Percentiles rank a stretch among this genome's conserved stretches.
Evolutionary conservation across 2,888 invertebrate genomes (phyloP).

Genomic region (Atrina japonica): DNA sequence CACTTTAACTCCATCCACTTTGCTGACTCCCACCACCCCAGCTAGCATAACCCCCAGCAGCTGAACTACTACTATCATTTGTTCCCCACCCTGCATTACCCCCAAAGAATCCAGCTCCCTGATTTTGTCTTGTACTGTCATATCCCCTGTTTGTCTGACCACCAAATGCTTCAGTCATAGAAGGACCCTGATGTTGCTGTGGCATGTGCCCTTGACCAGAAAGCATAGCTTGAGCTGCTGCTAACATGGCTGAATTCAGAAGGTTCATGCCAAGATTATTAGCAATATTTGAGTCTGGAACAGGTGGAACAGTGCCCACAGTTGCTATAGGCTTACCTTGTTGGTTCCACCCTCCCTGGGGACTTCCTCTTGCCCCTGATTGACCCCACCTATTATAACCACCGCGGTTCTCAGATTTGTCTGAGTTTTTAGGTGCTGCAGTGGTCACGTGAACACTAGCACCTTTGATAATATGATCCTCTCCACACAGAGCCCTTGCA

Average conservation of each 20-base stretch:
- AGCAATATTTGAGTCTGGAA: conserved; percentile 50
- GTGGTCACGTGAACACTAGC: conserved; percentile 85
- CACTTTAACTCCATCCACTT: conserved; percentile 58
- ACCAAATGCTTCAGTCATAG: conserved; percentile 33
- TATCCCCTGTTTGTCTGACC: conserved; percentile 38
- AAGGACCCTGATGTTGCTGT: conserved; percentile 46
- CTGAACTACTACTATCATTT: conserved; percentile 51
- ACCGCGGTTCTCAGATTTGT: conserved; percentile 57
- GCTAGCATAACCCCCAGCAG: conserved; percentile 59
- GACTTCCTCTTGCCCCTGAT: conserved; percentile 35
- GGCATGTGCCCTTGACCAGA: conserved; percentile 65
- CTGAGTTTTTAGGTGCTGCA: conserved; percentile 78
- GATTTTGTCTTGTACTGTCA: conserved; percentile 43
- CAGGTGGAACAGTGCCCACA: conserved; percentile 30
- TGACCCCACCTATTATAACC: conserved; percentile 42
- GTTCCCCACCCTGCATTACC: conserved; percentile 51
- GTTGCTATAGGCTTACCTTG: conserved; percentile 36
- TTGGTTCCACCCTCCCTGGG: conserved; percentile 44
- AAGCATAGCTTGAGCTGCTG: conserved; percentile 74
- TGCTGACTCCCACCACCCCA: conserved; percentile 52
- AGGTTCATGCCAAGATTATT: conserved; percentile 69
- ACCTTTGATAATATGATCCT: conserved; percentile 96
- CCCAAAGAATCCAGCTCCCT: conserved; percentile 50
- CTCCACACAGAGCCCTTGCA: conserved; percentile 93
- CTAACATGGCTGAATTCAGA: conserved; percentile 74